Percentiles rank a stretch among this genome's conserved stretches.
phyloP scores from a whole-genome alignment of 1,140 invertebrate species.

The Geopemphigus sp. region DNA sequence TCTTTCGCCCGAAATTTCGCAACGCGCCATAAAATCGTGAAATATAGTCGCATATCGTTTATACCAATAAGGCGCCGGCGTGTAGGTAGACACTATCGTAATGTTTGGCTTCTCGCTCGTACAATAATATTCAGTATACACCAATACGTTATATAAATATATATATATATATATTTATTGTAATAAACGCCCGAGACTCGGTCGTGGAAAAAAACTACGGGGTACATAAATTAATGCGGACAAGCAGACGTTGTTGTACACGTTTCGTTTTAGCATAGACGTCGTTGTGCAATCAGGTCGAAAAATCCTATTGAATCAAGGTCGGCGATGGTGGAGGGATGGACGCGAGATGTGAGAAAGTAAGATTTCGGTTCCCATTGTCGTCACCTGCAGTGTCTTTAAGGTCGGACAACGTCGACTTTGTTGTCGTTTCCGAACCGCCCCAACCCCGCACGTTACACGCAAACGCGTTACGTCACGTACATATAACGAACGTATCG shows the following conservation, averaged over 20 bases:
- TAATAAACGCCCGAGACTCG: background rate
- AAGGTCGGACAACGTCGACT: conserved; percentile 1
- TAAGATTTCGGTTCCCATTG: conserved; percentile 14
- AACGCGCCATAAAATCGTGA: background rate
- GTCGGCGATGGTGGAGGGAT: conserved; percentile 15
- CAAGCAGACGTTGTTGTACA: conserved; percentile 16
- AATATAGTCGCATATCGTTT: background rate
- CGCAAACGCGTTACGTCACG: no score
- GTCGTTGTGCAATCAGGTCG: conserved; percentile 28
- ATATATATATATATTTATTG: background rate
- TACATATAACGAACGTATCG: no score
- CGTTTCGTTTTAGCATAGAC: conserved; percentile 11
- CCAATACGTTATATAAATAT: background rate
- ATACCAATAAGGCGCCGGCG: background rate
- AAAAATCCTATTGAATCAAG: conserved; percentile 44
- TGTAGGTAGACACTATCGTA: background rate
- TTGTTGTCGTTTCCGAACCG: background rate
- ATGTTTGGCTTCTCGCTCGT: background rate
- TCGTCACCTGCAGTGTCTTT: background rate
- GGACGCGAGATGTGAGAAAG: conserved; percentile 32
- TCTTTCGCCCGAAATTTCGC: background rate
- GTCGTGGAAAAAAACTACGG: background rate
- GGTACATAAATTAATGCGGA: conserved; percentile 40
- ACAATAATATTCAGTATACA: background rate
- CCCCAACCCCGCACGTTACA: background rate